A percentile compares a stretch with the other conserved stretches of the same genome.
Evolutionary conservation across 2,888 invertebrate genomes (phyloP).

Genomic region (Cylloceria caligata): DNA sequence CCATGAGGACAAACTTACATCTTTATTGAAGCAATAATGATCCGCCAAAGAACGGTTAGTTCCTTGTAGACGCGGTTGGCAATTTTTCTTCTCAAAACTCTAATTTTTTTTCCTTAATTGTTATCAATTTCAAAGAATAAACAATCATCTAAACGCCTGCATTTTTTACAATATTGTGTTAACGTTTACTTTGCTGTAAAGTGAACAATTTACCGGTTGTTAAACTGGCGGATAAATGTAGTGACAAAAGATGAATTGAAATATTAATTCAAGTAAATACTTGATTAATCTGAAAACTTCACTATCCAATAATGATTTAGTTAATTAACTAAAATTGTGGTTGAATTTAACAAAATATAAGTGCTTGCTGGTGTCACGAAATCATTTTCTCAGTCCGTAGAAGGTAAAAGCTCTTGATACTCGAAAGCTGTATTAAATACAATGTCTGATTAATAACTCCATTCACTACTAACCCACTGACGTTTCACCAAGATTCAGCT

Average conservation of each 20-base stretch:
- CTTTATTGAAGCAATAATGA: not conserved
- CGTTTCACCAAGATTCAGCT: not conserved
- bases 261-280: too few species aligned
- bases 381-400: not conserved
- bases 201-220: too few species aligned
- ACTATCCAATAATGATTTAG: not conserved
- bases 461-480: slow-evolving; percentile 24
- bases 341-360: not conserved
- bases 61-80: too few species aligned
- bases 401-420: not conserved
- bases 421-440: not conserved
- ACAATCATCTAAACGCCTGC: too few species aligned
- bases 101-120: too few species aligned
- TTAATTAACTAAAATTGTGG: not conserved
- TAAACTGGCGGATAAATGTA: too few species aligned
- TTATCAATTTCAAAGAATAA: too few species aligned
- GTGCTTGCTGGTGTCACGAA: not conserved
- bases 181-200: too few species aligned
- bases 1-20: not conserved
- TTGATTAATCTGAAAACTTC: not conserved
- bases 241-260: too few species aligned
- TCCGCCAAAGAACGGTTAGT: not conserved
- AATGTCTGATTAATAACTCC: slow-evolving; percentile 8
- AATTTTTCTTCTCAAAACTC: too few species aligned
- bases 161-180: too few species aligned